Evolutionary conservation across 2,113 vertebrate genomes (phyloP).

Genomic region (Alces alces): DNA sequence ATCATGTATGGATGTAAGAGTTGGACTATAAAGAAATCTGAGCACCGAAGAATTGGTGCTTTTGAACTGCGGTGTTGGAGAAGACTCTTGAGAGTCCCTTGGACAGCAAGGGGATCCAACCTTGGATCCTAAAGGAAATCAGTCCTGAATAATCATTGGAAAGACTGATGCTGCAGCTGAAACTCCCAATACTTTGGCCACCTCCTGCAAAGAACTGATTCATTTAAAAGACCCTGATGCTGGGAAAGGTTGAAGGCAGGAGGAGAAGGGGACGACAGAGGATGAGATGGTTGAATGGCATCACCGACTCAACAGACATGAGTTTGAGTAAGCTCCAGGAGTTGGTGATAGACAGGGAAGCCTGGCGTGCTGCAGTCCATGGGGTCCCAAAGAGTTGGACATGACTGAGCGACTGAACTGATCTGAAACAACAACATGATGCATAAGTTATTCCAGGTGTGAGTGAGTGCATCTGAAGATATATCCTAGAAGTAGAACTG

Average conservation of each 20-base stretch:
- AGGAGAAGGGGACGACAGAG: background rate
- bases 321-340: background rate
- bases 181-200: background rate
- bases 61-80: background rate
- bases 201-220: background rate
- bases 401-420: background rate
- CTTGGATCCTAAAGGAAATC: background rate
- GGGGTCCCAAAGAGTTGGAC: background rate
- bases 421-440: background rate
- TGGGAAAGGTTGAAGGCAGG: background rate
- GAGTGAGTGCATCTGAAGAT: background rate
- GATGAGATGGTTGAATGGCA: background rate
- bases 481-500: background rate
- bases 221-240: background rate
- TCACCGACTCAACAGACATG: background rate
- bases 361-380: background rate
- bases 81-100: background rate
- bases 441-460: background rate
- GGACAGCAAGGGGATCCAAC: background rate
- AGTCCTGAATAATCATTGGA: background rate
- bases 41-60: accelerated
- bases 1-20: background rate
- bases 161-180: background rate
- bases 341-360: background rate
- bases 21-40: background rate